phyloP scores from a whole-genome alignment of 2,888 invertebrate species.

The Galerucella pusilla region DNA sequence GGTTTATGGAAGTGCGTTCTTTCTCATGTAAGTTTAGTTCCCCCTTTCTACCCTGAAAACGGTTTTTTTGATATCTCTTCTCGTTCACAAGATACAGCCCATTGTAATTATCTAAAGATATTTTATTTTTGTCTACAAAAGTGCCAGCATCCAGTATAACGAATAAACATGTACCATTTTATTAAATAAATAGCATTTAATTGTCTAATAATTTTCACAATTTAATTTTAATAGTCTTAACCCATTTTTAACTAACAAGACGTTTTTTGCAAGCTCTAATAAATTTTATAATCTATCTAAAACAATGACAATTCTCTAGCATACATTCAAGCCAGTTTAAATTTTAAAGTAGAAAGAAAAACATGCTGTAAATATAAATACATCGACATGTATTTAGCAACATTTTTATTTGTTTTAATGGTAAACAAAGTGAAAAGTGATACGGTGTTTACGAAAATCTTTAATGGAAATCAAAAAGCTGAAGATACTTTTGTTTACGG shows the following conservation, averaged over 20 bases:
- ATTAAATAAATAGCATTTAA: background rate
- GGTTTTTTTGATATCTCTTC: no score
- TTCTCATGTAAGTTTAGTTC: no score
- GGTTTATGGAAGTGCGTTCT: no score
- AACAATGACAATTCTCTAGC: conserved; percentile 17
- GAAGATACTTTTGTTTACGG: conserved; percentile 33
- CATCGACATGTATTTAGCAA: conserved; percentile 11
- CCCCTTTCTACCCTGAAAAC: no score
- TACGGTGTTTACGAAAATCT: conserved; percentile 10
- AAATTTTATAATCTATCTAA: conserved; percentile 15
- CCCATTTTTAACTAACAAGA: conserved; percentile 22
- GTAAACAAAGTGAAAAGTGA: conserved; percentile 9
- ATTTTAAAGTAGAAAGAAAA: conserved; percentile 16
- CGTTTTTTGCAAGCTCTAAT: conserved; percentile 29
- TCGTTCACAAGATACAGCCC: no score
- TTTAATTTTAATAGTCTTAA: conserved; percentile 20
- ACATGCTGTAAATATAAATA: conserved; percentile 2
- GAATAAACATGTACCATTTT: background rate
- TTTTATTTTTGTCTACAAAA: no score
- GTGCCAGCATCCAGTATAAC: no score
- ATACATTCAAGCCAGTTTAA: conserved; percentile 6
- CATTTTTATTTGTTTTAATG: conserved; percentile 18
- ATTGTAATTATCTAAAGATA: no score
- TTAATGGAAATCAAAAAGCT: conserved; percentile 14
- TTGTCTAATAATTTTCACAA: conserved; percentile 3